A percentile compares a stretch with the other conserved stretches of the same genome.
Evolutionary conservation across 2,888 invertebrate genomes (phyloP).

Genomic region (Leptogaster cylindrica): DNA sequence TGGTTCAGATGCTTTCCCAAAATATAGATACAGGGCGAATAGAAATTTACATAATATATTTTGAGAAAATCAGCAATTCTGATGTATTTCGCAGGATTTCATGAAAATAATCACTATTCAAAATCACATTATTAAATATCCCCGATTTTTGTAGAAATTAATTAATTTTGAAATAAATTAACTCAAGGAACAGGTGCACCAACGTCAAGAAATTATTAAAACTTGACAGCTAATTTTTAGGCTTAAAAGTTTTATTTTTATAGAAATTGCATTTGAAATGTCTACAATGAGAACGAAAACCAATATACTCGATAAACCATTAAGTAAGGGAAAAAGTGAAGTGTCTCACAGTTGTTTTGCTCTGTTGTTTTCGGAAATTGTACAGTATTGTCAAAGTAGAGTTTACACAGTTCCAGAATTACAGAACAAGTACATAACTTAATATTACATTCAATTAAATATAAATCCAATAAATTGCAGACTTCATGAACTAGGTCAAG

Average conservation of each 20-base stretch:
- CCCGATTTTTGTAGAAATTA: too few relatives aligned
- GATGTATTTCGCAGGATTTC: neutral
- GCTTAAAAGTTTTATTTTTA: neutral
- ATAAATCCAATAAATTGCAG: constrained; percentile 63
- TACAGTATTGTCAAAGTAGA: constrained; percentile 96
- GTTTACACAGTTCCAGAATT: constrained; percentile 94
- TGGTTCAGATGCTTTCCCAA: too few relatives aligned
- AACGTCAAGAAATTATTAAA: neutral
- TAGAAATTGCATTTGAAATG: constrained; percentile 42
- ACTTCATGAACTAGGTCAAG: constrained; percentile 91
- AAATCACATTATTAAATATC: too few relatives aligned
- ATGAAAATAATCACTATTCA: neutral
- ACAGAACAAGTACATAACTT: constrained; percentile 84
- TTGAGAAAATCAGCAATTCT: too few relatives aligned
- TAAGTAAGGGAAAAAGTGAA: constrained; percentile 92
- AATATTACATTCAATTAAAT: constrained; percentile 44
- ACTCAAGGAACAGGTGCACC: neutral
- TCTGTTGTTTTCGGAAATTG: constrained; percentile 95
- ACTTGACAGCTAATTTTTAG: neutral
- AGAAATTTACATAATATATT: too few relatives aligned
- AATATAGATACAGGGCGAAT: too few relatives aligned
- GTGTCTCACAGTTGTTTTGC: constrained; percentile 92
- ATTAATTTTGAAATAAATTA: too few relatives aligned
- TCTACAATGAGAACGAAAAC: constrained; percentile 57
- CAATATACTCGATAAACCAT: constrained; percentile 83